phyloP scores from a whole-genome alignment of 35 echinoderm and acorn worm genomes.

The Anneissia japonica region DNA sequence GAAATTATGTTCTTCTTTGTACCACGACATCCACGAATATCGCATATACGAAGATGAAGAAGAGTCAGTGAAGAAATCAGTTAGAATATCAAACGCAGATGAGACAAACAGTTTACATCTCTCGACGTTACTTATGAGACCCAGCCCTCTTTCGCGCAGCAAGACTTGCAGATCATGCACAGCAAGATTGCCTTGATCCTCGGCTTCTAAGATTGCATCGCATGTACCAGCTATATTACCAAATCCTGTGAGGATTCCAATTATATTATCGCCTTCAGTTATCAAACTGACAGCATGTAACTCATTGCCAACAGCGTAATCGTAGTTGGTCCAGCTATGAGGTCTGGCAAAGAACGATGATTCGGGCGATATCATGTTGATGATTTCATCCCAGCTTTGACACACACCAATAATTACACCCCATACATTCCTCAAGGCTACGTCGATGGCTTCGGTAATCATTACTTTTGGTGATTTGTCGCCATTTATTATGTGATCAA shows the following conservation, averaged over 20 bases:
- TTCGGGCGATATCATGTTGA: background rate
- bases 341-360: background rate
- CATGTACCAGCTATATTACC: constrained; percentile 40
- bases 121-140: constrained; percentile 23
- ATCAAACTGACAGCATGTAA: background rate
- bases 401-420: background rate
- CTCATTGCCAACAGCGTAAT: background rate
- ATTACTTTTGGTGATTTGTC: background rate
- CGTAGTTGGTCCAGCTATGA: background rate
- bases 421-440: background rate
- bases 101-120: constrained; percentile 26
- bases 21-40: background rate
- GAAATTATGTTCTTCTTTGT: background rate
- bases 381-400: background rate
- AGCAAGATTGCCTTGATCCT: constrained; percentile 25
- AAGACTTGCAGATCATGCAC: background rate
- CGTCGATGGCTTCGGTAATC: background rate
- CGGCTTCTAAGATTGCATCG: constrained; percentile 28
- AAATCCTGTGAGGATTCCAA: constrained; percentile 37
- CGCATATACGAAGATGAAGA: background rate
- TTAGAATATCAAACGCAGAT: background rate
- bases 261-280: constrained; percentile 3
- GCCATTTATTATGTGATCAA: background rate
- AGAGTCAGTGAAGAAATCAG: background rate
- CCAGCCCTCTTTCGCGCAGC: constrained; percentile 6